Conservation (phyloP, 2,113 vertebrate species). For the Ursus arctos region DNA sequence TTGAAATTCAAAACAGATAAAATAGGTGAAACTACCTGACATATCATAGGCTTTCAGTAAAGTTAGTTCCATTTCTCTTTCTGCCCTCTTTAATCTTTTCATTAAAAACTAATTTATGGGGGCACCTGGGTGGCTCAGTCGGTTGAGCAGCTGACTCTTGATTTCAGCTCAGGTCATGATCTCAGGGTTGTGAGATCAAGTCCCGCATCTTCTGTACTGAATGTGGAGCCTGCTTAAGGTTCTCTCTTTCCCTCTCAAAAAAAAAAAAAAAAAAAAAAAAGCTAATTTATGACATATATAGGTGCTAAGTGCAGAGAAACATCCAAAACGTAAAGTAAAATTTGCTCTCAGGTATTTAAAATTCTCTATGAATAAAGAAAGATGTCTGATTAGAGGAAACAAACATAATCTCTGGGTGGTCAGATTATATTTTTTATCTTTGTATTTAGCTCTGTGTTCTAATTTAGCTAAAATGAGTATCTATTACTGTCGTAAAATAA, state of each 20-base stretch:
- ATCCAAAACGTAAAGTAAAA: background rate
- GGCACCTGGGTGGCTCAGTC: background rate
- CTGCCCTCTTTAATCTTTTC: background rate
- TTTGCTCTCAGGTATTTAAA: background rate
- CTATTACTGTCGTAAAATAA: background rate
- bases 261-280: background rate
- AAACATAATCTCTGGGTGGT: background rate
- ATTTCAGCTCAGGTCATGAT: background rate
- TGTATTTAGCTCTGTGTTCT: background rate
- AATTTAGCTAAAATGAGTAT: background rate
- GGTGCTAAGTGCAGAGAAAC: background rate
- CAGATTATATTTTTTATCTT: background rate
- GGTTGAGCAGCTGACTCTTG: background rate
- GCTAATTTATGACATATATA: background rate
- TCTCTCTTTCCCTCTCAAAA: background rate
- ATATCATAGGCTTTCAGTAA: background rate
- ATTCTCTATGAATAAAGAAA: background rate
- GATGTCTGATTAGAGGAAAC: background rate
- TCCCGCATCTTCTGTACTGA: rapidly evolving
- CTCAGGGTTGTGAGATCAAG: background rate
- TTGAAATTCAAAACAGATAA: background rate
- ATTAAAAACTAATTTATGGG: background rate
- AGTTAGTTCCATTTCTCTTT: background rate
- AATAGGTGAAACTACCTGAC: background rate
- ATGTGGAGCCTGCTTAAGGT: background rate